A percentile compares a stretch with the other conserved stretches of the same genome.
Evolutionary conservation across 2,888 invertebrate genomes (phyloP).

Genomic region (Oscheius onirici): DNA sequence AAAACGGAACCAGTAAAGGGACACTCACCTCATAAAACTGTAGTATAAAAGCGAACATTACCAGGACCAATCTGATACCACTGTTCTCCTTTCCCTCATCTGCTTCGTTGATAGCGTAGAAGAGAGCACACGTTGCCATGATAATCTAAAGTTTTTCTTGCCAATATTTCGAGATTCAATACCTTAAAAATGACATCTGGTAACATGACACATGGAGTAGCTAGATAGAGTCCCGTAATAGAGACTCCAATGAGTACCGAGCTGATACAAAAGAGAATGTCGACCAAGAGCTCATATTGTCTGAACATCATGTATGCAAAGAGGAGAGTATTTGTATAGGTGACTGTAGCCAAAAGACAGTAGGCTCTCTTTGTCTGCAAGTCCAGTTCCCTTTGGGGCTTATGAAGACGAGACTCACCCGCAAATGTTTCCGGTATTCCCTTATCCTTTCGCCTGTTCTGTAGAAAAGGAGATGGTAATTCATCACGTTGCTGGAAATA

Average conservation of each 20-base stretch:
- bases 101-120: constrained; percentile 41
- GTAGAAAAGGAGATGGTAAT: constrained; percentile 19
- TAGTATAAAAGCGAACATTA: constrained; percentile 33
- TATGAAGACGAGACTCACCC: not conserved
- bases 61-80: constrained; percentile 36
- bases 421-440: constrained; percentile 14
- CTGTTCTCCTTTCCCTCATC: constrained; percentile 39
- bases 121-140: constrained; percentile 41
- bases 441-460: constrained; percentile 2
- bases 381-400: not conserved
- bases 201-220: constrained; percentile 42
- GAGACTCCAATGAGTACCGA: constrained; percentile 45
- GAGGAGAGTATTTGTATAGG: constrained; percentile 40
- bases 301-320: constrained; percentile 44
- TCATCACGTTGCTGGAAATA: not conserved
- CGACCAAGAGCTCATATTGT: constrained; percentile 38
- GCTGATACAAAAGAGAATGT: constrained; percentile 43
- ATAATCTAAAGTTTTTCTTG: constrained; percentile 32
- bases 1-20: not conserved
- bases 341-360: constrained; percentile 41
- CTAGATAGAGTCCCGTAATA: constrained; percentile 39
- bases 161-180: not conserved
- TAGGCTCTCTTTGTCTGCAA: constrained; percentile 44
- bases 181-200: constrained; percentile 47
- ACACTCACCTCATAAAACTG: constrained; percentile 41